A percentile compares a stretch with the other conserved stretches of the same genome.
phyloP scores from a whole-genome alignment of 2,797 vertebrate genomes.

The Dicrostonyx torquatus region DNA sequence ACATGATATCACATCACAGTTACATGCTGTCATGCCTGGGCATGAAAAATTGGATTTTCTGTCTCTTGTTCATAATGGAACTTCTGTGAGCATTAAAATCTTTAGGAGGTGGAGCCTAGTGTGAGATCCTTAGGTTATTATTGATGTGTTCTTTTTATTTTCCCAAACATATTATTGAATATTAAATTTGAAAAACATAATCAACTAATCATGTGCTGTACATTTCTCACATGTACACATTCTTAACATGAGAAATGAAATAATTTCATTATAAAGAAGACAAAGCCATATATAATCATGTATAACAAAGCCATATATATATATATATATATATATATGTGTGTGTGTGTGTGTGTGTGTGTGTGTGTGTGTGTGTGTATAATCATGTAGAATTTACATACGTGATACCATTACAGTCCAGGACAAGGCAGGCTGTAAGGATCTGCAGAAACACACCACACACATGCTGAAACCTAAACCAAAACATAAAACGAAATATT shows the following conservation, averaged over 20 bases:
- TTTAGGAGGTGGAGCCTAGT: neutral
- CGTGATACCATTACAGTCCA: constrained; percentile 80
- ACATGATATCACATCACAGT: neutral
- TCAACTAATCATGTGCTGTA: constrained; percentile 85
- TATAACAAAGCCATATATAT: no score
- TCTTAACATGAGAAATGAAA: constrained; percentile 86
- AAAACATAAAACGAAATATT: neutral
- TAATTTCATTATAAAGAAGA: constrained; percentile 76
- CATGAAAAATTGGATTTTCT: neutral
- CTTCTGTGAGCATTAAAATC: neutral
- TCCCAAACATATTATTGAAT: constrained; percentile 86
- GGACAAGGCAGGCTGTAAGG: constrained; percentile 73
- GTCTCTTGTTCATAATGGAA: neutral
- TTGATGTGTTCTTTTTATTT: neutral
- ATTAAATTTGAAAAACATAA: constrained; percentile 88
- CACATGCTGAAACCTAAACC: constrained; percentile 25
- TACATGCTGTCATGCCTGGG: neutral
- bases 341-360: neutral
- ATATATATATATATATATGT: neutral
- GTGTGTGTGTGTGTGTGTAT: no score
- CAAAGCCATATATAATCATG: neutral
- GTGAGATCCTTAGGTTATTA: neutral
- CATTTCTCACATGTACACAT: constrained; percentile 85
- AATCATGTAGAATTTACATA: constrained; percentile 82
- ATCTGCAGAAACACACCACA: constrained; percentile 62